These are phyloP conservation scores for Cheilosia impressa DNA, from an alignment of 2,888 invertebrate genomes.

Conservation along the genomic window DNA sequence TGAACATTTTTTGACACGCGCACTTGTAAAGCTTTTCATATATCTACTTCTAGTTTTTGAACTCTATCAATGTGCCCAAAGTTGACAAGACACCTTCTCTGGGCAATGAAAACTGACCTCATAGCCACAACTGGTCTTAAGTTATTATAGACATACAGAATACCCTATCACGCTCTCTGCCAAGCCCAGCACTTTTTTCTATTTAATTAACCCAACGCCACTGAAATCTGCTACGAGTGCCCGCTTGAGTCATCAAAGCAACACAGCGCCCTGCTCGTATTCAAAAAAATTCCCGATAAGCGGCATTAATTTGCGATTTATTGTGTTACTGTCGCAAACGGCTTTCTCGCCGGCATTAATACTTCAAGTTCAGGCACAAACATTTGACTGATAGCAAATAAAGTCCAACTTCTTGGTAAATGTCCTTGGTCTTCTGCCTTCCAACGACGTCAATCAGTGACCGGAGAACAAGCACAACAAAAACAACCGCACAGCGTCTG, in stretches of 20 bases:
- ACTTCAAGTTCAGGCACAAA: neutral
- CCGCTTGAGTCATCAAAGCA: constrained; percentile 38
- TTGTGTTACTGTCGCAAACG: constrained; percentile 2
- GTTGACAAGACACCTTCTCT: no score
- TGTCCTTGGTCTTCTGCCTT: constrained; percentile 6
- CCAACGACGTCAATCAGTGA: constrained; percentile 43
- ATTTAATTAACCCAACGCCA: constrained; percentile 21
- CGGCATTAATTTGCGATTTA: constrained; percentile 39
- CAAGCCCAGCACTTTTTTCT: neutral
- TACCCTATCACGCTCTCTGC: neutral
- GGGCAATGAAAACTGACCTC: no score
- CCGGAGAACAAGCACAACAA: constrained; percentile 1
- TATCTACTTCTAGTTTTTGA: no score
- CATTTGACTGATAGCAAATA: constrained; percentile 1
- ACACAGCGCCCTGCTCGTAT: constrained; percentile 8
- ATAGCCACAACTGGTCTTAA: no score
- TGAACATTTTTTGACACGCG: no score
- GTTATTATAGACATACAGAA: no score
- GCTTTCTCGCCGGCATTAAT: neutral
- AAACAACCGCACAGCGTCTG: constrained; percentile 30
- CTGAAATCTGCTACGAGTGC: neutral
- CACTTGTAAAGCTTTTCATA: no score
- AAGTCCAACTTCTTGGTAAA: constrained; percentile 57
- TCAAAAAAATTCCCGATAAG: neutral
- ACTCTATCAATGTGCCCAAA: no score